Percentiles rank a stretch among this genome's conserved stretches.
Conservation (phyloP, 2,113 vertebrate genomes). For the Notothenia coriiceps region DNA sequence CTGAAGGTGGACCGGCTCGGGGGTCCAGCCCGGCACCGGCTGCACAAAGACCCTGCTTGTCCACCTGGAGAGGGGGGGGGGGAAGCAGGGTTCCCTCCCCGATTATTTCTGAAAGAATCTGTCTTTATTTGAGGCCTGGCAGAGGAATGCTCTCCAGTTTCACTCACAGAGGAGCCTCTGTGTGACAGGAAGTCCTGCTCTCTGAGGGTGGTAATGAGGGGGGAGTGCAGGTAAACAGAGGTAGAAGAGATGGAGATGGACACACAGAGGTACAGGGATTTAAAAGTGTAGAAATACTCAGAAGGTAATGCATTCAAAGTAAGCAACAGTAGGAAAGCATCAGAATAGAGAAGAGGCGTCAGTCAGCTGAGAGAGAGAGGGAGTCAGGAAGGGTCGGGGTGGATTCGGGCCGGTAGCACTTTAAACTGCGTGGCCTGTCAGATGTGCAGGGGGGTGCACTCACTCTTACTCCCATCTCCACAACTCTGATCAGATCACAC, state of each 20-base stretch:
- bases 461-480: too few species aligned
- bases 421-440: too few species aligned
- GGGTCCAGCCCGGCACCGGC: conserved; percentile 47
- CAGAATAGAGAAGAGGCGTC: too few species aligned
- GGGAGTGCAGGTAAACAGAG: neutral
- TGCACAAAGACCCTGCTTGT: conserved; percentile 79
- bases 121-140: conserved; percentile 58
- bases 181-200: conserved; percentile 51
- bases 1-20: conserved; percentile 23
- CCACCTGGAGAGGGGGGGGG: conserved; percentile 56
- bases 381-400: too few species aligned
- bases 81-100: too few species aligned
- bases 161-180: conserved; percentile 65
- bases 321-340: too few species aligned
- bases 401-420: too few species aligned
- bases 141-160: conserved; percentile 71
- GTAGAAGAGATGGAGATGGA: neutral
- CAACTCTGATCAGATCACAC: neutral
- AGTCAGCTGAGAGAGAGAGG: too few species aligned
- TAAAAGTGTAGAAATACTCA: too few species aligned
- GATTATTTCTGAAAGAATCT: conserved; percentile 64
- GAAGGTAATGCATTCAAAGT: too few species aligned
- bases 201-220: neutral
- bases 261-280: too few species aligned
- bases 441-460: too few species aligned